phyloP scores from a whole-genome alignment of 2,113 vertebrate species.

The Melanerpes aurifrons region DNA sequence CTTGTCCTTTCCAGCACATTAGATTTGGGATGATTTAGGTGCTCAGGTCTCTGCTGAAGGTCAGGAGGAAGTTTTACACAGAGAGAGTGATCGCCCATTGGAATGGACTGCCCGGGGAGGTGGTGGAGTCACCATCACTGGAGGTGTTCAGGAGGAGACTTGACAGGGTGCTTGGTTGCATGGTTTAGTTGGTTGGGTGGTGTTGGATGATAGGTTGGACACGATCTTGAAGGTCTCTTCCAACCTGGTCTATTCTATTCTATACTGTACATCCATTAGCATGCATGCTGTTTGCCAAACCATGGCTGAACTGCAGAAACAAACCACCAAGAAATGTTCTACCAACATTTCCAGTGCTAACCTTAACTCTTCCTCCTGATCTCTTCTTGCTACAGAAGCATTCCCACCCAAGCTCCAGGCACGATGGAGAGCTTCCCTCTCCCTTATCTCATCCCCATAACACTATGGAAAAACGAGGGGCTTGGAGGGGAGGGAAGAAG shows the following conservation, averaged over 20 bases:
- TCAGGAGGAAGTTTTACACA: no score
- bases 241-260: no score
- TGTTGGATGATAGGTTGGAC: no score
- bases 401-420: neutral
- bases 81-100: no score
- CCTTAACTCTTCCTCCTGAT: neutral
- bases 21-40: neutral
- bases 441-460: conserved; percentile 50
- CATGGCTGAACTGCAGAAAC: neutral
- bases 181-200: no score
- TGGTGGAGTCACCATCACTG: no score
- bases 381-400: neutral
- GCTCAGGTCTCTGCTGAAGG: neutral
- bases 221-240: no score
- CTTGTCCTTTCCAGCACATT: neutral
- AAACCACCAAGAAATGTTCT: neutral
- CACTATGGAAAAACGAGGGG: neutral
- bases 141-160: no score
- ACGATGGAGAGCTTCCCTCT: neutral
- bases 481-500: conserved; percentile 45
- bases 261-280: neutral
- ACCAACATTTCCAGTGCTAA: neutral
- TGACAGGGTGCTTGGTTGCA: no score
- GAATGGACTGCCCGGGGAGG: no score
- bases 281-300: neutral